Conservation (phyloP, 2,113 vertebrate genomes). For the Ancistrus triradiatus region DNA sequence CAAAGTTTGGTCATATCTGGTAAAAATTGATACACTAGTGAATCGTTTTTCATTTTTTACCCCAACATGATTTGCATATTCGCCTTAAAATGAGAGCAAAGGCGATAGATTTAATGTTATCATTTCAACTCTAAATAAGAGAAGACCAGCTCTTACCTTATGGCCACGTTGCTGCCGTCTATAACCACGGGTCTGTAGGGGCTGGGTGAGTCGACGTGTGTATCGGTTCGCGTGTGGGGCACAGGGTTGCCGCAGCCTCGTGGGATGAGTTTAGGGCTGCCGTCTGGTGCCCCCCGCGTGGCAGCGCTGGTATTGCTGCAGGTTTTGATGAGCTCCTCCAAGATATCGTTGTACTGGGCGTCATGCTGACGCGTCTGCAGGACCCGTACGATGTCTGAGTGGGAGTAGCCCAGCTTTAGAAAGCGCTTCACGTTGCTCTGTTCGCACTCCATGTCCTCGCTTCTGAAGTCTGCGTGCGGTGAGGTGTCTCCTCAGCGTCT, state of each 20-base stretch:
- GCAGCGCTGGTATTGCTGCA: slow-evolving; percentile 63
- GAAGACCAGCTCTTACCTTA: slow-evolving; percentile 79
- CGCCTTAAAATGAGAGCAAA: no score
- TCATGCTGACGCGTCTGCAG: slow-evolving; percentile 74
- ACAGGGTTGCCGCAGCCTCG: slow-evolving; percentile 61
- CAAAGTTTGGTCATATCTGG: no score
- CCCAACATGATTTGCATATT: no score
- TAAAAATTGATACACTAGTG: no score
- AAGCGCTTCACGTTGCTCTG: slow-evolving; percentile 80
- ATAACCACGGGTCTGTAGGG: slow-evolving; percentile 80
- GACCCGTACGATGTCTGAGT: slow-evolving; percentile 74
- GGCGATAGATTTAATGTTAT: no score
- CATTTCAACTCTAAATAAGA: no score
- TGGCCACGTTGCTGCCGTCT: slow-evolving; percentile 89
- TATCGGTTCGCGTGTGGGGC: not conserved
- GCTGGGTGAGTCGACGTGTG: slow-evolving; percentile 30
- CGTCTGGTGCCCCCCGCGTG: slow-evolving; percentile 42
- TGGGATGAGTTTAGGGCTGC: slow-evolving; percentile 61
- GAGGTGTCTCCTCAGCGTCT: not conserved
- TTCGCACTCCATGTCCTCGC: slow-evolving; percentile 58
- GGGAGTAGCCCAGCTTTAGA: slow-evolving; percentile 80
- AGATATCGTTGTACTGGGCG: slow-evolving; percentile 84
- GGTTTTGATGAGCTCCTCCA: slow-evolving; percentile 83
- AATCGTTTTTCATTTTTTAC: no score
- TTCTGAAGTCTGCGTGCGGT: not conserved